Conservation (phyloP, 2,113 vertebrate species). For the Neomonachus schauinslandi region DNA sequence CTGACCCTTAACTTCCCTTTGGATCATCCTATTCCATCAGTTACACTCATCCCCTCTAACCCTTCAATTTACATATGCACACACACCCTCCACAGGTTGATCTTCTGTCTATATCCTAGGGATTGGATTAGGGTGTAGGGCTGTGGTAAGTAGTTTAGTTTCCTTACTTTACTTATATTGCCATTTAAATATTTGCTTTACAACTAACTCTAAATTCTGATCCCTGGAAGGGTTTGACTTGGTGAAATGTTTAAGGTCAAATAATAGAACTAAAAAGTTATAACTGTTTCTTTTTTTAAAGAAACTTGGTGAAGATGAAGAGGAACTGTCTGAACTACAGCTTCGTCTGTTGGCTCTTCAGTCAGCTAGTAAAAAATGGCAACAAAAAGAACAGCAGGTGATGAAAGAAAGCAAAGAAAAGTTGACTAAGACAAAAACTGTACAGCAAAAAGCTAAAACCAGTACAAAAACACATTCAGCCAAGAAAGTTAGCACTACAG, state of each 20-base stretch:
- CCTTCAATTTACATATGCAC: not conserved
- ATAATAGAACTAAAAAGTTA: slow-evolving; percentile 16
- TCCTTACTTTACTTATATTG: slow-evolving; percentile 41
- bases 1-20: not conserved
- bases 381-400: slow-evolving; percentile 97
- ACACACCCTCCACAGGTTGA: not conserved
- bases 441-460: slow-evolving; percentile 87
- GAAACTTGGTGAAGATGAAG: slow-evolving; percentile 93
- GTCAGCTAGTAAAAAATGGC: slow-evolving; percentile 99
- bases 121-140: slow-evolving; percentile 15
- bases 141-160: slow-evolving; percentile 12
- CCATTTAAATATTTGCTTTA: slow-evolving; percentile 52
- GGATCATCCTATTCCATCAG: not conserved
- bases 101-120: not conserved
- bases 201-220: slow-evolving; percentile 54
- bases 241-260: slow-evolving; percentile 42
- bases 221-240: slow-evolving; percentile 12
- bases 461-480: slow-evolving; percentile 86
- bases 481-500: slow-evolving; percentile 90
- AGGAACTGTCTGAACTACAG: slow-evolving; percentile 97
- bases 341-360: slow-evolving; percentile 97
- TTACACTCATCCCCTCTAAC: not conserved
- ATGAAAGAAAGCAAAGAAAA: slow-evolving; percentile 98
- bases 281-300: slow-evolving; percentile 69
- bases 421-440: slow-evolving; percentile 88